Conservation (phyloP, 2,888 invertebrate species). For the Sphaerophoria rueppellii region DNA sequence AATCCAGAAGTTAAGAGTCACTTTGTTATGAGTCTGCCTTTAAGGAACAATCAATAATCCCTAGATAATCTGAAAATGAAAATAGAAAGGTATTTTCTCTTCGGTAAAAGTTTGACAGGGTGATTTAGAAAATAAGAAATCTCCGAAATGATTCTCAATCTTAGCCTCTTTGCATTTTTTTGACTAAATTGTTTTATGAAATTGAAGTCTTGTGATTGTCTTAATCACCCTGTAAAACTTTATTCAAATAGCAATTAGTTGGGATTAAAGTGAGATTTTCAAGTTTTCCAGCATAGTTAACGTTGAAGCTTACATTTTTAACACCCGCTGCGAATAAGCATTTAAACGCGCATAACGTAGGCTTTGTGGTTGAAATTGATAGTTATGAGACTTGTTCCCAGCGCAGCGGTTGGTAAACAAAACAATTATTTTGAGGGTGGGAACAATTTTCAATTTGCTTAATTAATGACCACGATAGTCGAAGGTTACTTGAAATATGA, state of each 20-base stretch:
- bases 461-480: not conserved
- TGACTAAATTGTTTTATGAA: not conserved
- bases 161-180: not conserved
- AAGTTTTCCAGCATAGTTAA: constrained; percentile 1
- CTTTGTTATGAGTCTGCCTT: not conserved
- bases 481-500: not conserved
- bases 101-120: not conserved
- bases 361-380: constrained; percentile 18
- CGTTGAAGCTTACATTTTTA: not conserved
- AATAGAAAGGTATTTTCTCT: not conserved
- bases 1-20: constrained; percentile 20
- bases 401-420: not conserved
- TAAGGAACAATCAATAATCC: constrained; percentile 30
- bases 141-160: not conserved
- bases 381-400: not conserved
- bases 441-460: not conserved
- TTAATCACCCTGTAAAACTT: constrained; percentile 5
- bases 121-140: not conserved
- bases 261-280: constrained; percentile 31
- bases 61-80: constrained; percentile 10
- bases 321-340: not conserved
- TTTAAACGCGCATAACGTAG: not conserved
- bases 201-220: not conserved
- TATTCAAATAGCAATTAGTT: constrained; percentile 7
- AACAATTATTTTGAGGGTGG: not conserved